Conservation (phyloP, 2,888 invertebrate species). For the Pristionchus exspectatus region DNA sequence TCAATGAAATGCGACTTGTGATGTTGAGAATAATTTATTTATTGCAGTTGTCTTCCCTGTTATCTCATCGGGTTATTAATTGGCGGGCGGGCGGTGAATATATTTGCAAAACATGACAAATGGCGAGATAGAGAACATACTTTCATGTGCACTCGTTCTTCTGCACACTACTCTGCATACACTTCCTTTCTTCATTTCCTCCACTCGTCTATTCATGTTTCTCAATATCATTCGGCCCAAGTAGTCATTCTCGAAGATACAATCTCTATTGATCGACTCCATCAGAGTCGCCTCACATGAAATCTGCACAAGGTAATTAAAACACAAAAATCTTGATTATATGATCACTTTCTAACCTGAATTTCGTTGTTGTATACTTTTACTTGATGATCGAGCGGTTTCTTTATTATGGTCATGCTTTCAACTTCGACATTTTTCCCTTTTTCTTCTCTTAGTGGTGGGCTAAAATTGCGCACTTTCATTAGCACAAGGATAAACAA, state of each 20-base stretch:
- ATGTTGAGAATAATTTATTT: neutral
- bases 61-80: neutral
- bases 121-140: neutral
- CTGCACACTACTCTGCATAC: neutral
- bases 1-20: no score
- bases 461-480: neutral
- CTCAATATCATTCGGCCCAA: neutral
- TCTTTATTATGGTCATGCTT: neutral
- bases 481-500: neutral
- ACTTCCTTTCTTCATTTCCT: neutral
- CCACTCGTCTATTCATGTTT: neutral
- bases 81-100: no score
- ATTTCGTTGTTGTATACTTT: neutral
- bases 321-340: neutral
- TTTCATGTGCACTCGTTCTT: neutral
- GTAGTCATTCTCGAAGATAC: neutral
- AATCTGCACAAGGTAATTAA: neutral
- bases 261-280: neutral
- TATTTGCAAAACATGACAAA: neutral
- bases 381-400: neutral
- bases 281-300: neutral
- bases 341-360: neutral
- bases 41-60: neutral
- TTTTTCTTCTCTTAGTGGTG: neutral
- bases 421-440: neutral